Evolutionary conservation across 1,140 invertebrate species (phyloP), one percentile per base, ranked within the genome.

Genomic region (Macrocentrus cingulum): DNA sequence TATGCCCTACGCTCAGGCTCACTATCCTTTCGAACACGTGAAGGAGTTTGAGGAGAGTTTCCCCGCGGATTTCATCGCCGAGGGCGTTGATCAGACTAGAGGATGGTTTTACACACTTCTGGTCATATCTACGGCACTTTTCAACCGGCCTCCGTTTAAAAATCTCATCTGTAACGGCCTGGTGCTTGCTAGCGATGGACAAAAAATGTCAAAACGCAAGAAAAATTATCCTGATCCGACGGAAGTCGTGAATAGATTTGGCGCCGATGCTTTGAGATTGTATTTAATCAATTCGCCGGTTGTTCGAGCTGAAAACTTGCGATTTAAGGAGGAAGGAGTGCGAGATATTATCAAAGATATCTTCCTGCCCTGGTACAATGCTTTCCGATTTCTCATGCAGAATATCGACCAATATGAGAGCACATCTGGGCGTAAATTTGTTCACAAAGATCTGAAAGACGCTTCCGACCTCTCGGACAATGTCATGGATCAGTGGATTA

Each of bases 191-290:
- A 81, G 90, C 41, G 97, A 99, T 83, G 97, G 97, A 2, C 94
- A 98, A 74, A 99, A 99, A 78, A 99, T 99, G 97, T 98, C 95
- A 0, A 99, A 99, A 74, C 85, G 97, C 11, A 98, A 98, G 80
- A 97, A 98, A 76, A 99, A 99, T 76, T 99, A 98, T 80, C 97
- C 97, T 0, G 95, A 99, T 82, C 97, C 97, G 1, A 84, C 95
- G 78, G 87, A 93, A 64, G 82, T 99, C 41, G 88, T 99, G 1
- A 77, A 88, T 48, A 95, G 97, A 75, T 99, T 94, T 81, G 97
- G 98, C 11, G 97, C 97, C 1, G 98, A 99, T 84, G 95, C 97
- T 18, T 78, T 99, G 3, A 84, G 96, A 61, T 80, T 99, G 2
- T 99, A 99, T 77, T 83, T 99, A 22, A 95, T 99, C 59, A 99